Base-by-base conservation (phyloP, 2,888 invertebrate species). In the Orthosia gothica region DNA sequence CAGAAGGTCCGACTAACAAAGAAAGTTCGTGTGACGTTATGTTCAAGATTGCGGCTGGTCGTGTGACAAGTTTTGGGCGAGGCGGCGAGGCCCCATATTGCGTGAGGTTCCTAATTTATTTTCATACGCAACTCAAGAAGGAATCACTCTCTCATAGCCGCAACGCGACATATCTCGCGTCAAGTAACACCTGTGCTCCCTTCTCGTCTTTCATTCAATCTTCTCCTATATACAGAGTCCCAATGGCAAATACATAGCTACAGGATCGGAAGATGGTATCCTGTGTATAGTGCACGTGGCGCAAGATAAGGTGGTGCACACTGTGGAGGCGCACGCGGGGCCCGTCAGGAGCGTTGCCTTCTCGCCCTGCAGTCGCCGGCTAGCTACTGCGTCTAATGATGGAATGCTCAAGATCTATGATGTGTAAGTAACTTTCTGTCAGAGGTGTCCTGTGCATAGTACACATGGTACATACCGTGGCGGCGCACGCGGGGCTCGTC, bases 341-440 rank as follows among this genome's bases (percentile, higher is more conserved):
- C 98, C 99, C 0, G 98, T 99, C 74, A 97, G 99, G 79, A 98
- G 99, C 58, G 96, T 99, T 0, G 98, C 98, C 79, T 99, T 99
- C 93, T 99, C 99, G 3, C 98, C 99, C 0, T 99, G 99, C 92
- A 99, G 99, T 0, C 98, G 98, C 87, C 96, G 99, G 69, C 95
- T 99, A 0, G 96, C 99, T 16, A 99, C 99, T 1, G 99, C 98
- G 0, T 99, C 99, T 0, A 99, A 99, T 93, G 99, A 99, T 94
- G 98, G 99, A 13, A 98, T 98, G 90, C 98, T 99, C 96, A 99
- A 99, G 92, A 96, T 99, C 23, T 99, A 99, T 93, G 98, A 99
- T 94, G 98, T 99, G 99, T 99, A 97, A 97, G 98, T 97, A 64
- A n/a, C 18, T 4, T 40, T 9, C 40, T 9, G 40, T 9, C 40